Base-by-base conservation (phyloP, 2,888 invertebrate species). In the Rotaria magnacalcarata region DNA sequence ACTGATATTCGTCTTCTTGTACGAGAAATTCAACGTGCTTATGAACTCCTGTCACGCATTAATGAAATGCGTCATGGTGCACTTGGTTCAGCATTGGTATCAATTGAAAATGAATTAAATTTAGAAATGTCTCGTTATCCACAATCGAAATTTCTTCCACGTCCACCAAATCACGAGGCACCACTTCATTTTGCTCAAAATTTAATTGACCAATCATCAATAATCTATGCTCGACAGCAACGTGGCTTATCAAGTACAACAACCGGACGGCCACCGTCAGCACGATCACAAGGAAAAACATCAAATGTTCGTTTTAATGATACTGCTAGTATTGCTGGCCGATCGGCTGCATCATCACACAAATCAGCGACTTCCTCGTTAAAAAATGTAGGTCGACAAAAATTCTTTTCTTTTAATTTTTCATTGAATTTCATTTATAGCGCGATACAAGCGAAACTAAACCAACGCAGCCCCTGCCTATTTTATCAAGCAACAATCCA, bases 11-110 rank as follows among this genome's bases (percentile, higher is more conserved):
- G 89, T 87, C 85, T 89, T n/a, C 87, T 91, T 84, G 86, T 91
- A 88, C 89, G 89, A 85, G 91, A 91, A 88, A 90, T 91, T 54
- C 89, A 90, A 87, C 89, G 89, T 84, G 89, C 90, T 3, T 90
- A 91, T 88, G 90, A 90, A 85, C 89, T 91, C 85, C 89, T 91
- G 86, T 90, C 90, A 87, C 90, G 90, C 87, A 91, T 91, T 84
- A 90, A 90, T 87, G 90, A 90, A 84, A 91, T 91, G 90, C 88
- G 90, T 75, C 88, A 90, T 85, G 91, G 91, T 52, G 84, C 56
- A 56, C 89, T 91, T 88, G 91, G 91, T 60, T 90, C 89, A 87
- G 90, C 91, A 34, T 88, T 91, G 8, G 89, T 91, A 87, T 90
- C 89, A 86, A 90, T 91, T 84, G 89, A 90, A 89, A 90, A 90